A percentile compares a stretch with the other conserved stretches of the same genome.
Conservation (phyloP, 2,888 invertebrate genomes). For the Sycophila texana region DNA sequence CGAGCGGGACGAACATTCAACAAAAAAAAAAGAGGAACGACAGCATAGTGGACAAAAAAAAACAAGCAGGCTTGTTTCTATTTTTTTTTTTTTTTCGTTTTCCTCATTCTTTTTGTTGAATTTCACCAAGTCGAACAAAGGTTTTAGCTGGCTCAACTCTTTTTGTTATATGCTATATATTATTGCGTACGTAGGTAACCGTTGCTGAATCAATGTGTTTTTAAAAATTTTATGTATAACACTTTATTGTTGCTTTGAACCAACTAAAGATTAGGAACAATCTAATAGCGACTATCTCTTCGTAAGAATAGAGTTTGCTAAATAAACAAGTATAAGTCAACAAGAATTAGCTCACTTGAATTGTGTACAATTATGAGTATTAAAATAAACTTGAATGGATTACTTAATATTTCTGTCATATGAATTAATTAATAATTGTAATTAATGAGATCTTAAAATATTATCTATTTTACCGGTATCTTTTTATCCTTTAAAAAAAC, state of each 20-base stretch:
- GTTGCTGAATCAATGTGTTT: background rate
- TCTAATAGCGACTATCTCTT: background rate
- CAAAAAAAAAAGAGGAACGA: background rate
- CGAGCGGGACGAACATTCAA: conserved; percentile 18
- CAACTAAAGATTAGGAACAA: conserved; percentile 5
- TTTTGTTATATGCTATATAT: background rate
- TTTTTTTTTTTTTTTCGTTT: background rate
- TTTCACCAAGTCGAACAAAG: conserved; percentile 28
- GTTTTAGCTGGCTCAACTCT: conserved; percentile 28
- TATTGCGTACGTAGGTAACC: background rate
- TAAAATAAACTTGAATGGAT: no score
- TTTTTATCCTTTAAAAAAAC: no score
- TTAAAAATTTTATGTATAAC: background rate
- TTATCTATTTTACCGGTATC: no score
- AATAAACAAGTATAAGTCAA: no score
- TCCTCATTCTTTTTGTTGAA: conserved; percentile 18
- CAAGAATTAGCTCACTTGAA: no score
- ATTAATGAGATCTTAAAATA: no score
- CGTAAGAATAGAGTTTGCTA: conserved; percentile 21
- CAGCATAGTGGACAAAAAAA: conserved; percentile 13
- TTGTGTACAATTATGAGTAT: no score
- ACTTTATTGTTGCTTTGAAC: background rate
- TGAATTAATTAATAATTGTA: no score
- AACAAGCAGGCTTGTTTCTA: conserved; percentile 8
- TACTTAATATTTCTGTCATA: no score